Percentiles rank a stretch among this genome's conserved stretches.
phyloP scores from a whole-genome alignment of 1,140 invertebrate genomes.

The Leguminivora glycinivorella region DNA sequence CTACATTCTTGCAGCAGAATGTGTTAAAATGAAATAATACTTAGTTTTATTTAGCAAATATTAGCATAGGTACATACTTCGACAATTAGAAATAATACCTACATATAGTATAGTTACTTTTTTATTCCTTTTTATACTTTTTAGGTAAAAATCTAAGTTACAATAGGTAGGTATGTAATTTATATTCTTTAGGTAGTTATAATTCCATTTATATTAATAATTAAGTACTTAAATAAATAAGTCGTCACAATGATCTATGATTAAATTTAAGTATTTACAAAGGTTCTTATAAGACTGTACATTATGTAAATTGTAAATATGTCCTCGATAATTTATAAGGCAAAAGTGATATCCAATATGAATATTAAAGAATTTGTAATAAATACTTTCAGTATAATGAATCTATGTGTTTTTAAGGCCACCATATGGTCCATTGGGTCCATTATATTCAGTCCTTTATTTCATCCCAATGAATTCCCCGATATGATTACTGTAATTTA shows the following conservation, averaged over 20 bases:
- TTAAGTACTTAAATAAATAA: slow-evolving; percentile 47
- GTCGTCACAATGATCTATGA: slow-evolving; percentile 61
- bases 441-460: neutral
- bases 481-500: too few species aligned
- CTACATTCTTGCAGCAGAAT: slow-evolving; percentile 7
- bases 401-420: neutral
- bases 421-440: neutral
- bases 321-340: slow-evolving; percentile 21
- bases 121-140: neutral
- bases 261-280: slow-evolving; percentile 50
- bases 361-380: neutral
- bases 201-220: slow-evolving; percentile 5
- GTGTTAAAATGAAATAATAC: neutral
- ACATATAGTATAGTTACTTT: neutral
- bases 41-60: neutral
- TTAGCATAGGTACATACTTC: too few species aligned
- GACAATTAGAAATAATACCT: neutral
- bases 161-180: neutral
- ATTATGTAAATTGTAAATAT: slow-evolving; percentile 53
- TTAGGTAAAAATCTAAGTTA: neutral
- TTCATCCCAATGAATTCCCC: neutral
- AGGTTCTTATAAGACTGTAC: slow-evolving; percentile 63
- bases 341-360: neutral
- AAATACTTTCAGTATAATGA: slow-evolving; percentile 1
- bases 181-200: neutral